Evolutionary conservation across 2,888 invertebrate species (phyloP), one percentile per base, ranked within the genome.

Genomic region (Selenia dentaria): DNA sequence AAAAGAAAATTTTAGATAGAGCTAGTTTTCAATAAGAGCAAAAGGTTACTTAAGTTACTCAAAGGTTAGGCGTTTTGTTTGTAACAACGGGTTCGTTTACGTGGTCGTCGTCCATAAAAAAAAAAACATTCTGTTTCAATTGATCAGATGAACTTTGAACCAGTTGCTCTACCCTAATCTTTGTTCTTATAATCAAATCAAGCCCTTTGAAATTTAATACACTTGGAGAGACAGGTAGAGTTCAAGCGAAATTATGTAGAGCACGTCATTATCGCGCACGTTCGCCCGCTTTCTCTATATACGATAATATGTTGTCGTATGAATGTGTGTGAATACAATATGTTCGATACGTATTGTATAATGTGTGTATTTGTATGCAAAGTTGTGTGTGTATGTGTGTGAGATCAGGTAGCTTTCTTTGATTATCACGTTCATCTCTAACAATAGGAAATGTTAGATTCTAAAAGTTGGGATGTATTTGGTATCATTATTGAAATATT

Each of bases 201-300:
- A 35, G 29, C 14, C 34, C 26, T 35, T 39, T 40, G 46, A 35
- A 40, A 40, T 40, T 14, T 20, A 46, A 46, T 40, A 36, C 39
- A 32, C 26, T 31, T 18, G 13, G 12, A 22, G 26, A 33, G 33
- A 28, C 37, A 46, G 26, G 31, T 36, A 31, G 16, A 40, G 31
- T 36, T 40, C 26, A 46, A 25, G 33, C 12, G 3, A 29, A 45
- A 35, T 28, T 33, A 35, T 41, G 36, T 31, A 41, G 22, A 36
- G 12, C 32, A 32, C 22, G 16, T 39, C 47, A 37, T 37, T 47
- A 47, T 32, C 18, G 32, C 16, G 8, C 35, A 10, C 24, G 10
- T 31, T 29, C 11, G 28, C 12, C 22, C 20, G 24, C 27, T 33
- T 20, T 20, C 42, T 37, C 36, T 38, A 34, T 28, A 22, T 36